Conservation (phyloP, 2,888 invertebrate genomes). For the Pecten maximus region DNA sequence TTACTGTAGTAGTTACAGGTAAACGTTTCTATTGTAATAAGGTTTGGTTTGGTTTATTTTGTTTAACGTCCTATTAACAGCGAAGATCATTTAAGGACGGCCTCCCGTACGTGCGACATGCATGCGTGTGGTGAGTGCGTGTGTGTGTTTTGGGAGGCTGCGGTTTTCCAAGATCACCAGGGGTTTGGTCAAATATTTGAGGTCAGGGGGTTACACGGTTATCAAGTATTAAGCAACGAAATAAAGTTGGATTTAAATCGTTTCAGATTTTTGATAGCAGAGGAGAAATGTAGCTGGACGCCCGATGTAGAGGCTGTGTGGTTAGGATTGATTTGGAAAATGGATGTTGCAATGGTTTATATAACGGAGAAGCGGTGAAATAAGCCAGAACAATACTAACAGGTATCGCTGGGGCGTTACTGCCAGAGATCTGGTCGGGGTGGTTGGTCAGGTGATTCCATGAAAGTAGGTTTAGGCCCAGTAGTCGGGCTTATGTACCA, state of each 20-base stretch:
- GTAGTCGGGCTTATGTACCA: background rate
- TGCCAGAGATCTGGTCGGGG: background rate
- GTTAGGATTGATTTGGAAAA: slow-evolving; percentile 38
- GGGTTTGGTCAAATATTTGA: slow-evolving; percentile 17
- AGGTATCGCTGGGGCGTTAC: background rate
- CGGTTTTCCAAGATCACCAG: slow-evolving; percentile 31
- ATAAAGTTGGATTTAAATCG: background rate
- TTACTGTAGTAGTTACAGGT: too few relatives aligned
- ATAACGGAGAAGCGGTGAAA: background rate
- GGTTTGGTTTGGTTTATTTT: too few relatives aligned
- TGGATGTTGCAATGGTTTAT: background rate
- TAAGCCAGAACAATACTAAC: background rate
- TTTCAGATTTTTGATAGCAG: slow-evolving; percentile 38
- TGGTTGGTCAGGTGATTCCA: slow-evolving; percentile 38
- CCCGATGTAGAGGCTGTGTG: too few relatives aligned
- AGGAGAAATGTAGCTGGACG: too few relatives aligned
- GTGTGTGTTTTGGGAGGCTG: too few relatives aligned
- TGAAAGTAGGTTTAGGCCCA: slow-evolving; percentile 19
- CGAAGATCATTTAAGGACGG: too few relatives aligned
- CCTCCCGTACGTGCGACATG: too few relatives aligned
- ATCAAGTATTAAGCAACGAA: background rate
- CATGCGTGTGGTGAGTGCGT: too few relatives aligned
- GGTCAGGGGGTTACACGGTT: background rate
- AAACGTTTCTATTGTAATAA: too few relatives aligned
- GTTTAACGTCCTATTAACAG: too few relatives aligned